A percentile compares a stretch with the other conserved stretches of the same genome.
These are phyloP conservation scores for Papilio demoleus DNA, from an alignment of 2,888 invertebrate genomes.

Conservation along the genomic window DNA sequence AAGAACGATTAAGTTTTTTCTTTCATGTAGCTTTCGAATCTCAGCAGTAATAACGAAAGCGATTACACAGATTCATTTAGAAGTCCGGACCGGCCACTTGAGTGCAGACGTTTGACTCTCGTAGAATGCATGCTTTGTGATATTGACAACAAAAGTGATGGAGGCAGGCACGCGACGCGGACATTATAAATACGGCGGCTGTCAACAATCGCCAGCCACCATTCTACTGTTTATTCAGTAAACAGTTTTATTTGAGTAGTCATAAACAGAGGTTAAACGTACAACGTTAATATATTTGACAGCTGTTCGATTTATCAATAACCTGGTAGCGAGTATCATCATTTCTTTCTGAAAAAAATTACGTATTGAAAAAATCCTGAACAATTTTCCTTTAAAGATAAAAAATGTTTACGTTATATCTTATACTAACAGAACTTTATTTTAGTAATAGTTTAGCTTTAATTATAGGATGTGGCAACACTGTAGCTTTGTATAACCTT, in stretches of 20 bases:
- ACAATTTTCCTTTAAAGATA: no score
- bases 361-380: background rate
- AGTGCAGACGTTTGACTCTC: slow-evolving; percentile 1
- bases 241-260: slow-evolving; percentile 23
- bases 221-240: slow-evolving; percentile 16
- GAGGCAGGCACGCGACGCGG: slow-evolving; percentile 32
- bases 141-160: slow-evolving; percentile 34
- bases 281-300: background rate
- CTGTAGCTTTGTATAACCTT: background rate
- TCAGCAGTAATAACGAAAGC: slow-evolving; percentile 25
- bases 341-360: background rate
- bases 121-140: slow-evolving; percentile 23
- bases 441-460: background rate
- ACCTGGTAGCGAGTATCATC: background rate
- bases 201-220: slow-evolving; percentile 12
- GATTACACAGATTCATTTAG: slow-evolving; percentile 14
- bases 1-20: slow-evolving; percentile 25
- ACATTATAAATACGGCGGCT: slow-evolving; percentile 24
- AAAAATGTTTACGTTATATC: background rate
- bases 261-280: background rate
- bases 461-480: background rate
- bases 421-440: background rate
- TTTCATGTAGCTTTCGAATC: slow-evolving; percentile 29
- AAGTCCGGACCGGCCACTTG: slow-evolving; percentile 5
- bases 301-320: background rate